These are phyloP conservation scores for Therioaphis trifolii DNA, from an alignment of 2,888 invertebrate species.

Conservation along the genomic window DNA sequence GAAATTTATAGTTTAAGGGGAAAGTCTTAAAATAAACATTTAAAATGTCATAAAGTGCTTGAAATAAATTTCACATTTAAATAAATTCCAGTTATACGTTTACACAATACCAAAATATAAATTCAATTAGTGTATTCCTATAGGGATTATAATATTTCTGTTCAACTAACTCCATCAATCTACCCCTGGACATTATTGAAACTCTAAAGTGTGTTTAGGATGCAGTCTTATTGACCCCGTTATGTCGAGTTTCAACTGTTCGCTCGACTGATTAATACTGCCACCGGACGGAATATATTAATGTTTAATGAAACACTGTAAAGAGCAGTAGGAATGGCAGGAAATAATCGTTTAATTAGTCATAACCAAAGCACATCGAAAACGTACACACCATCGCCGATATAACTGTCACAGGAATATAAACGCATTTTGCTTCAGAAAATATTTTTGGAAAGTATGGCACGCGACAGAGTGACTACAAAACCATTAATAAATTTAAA, in stretches of 20 bases:
- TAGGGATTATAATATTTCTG: constrained; percentile 27
- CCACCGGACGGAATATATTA: constrained; percentile 39
- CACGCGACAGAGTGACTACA: too few relatives aligned
- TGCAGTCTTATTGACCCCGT: constrained; percentile 36
- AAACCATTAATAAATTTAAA: too few relatives aligned
- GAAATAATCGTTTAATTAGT: constrained; percentile 60
- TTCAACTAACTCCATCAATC: constrained; percentile 5
- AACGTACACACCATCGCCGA: neutral
- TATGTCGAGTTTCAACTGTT: constrained; percentile 25
- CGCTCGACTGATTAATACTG: constrained; percentile 36
- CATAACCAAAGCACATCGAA: constrained; percentile 28
- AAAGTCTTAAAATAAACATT: constrained; percentile 1
- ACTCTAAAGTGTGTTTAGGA: constrained; percentile 10
- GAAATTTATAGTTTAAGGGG: neutral
- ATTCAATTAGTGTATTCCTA: constrained; percentile 22
- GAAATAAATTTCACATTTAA: constrained; percentile 40
- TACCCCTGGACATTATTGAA: constrained; percentile 5
- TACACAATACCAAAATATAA: constrained; percentile 36
- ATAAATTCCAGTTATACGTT: neutral
- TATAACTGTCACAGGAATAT: neutral
- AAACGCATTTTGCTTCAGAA: neutral
- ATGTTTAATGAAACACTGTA: constrained; percentile 44
- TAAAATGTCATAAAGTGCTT: neutral
- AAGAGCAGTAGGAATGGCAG: constrained; percentile 34
- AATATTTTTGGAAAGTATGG: neutral